Base-by-base conservation (phyloP, 1,140 invertebrate species). In the Drosophila simulans region DNA sequence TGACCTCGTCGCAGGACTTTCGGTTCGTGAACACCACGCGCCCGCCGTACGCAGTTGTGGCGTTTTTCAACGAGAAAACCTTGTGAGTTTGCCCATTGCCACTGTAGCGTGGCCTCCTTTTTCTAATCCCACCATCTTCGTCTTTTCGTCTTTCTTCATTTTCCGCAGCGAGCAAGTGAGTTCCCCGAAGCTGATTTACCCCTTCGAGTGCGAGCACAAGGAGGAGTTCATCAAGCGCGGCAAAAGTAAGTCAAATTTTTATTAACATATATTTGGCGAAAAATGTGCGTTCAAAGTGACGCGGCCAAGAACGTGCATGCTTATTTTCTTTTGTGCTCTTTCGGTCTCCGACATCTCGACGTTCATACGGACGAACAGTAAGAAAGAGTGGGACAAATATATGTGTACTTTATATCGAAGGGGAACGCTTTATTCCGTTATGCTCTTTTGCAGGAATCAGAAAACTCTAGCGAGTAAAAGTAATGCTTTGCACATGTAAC, bases 211-310 rank as follows among this genome's bases (percentile, higher is more conserved):
- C 86, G 93, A 93, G 5, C 94, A 94, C 55, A 97, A 97, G 93
- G 94, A 95, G 93, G 95, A 97, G 73, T 97, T 97, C 77, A 96
- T 97, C 60, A 95, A 94, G 83, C 96, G 96, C 93, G 96, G 96
- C 73, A 92, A 95, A 77, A 95, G 96, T 97, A 94, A 94, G 95
- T 22, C 20, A 22, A 17, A 0, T 17, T 17, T 17, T 17, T 17
- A 17, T 17, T 17, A 17, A 17, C 17, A 17, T 22, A 22, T 22
- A 22, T 22, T 31, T 31, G 31, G 31, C 8, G 31, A 8, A 17
- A 17, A 17, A 17, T 17, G 17, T 22, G 20, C 20, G 20, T 22
- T 3, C 20, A 22, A 22, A 22, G 20, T 22, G 20, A 22, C 20
- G 20, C 20, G 31, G 7, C 8, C 31, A 8, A 8, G 7, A 31